A percentile compares a stretch with the other conserved stretches of the same genome.
Evolutionary conservation across 2,888 invertebrate genomes (phyloP).

Genomic region (Pteria penguin): DNA sequence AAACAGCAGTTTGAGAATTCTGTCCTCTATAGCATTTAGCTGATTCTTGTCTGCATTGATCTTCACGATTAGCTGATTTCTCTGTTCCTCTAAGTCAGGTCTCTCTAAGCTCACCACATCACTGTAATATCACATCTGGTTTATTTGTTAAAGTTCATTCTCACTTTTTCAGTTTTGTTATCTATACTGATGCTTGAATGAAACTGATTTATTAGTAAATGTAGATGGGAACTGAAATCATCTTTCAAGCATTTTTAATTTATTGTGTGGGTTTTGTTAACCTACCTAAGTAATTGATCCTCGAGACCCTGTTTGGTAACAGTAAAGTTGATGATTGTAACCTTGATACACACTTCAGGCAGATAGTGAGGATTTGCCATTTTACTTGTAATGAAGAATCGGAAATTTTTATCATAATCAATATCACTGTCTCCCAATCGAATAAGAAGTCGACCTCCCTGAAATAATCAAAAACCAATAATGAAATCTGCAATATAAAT

Average conservation of each 20-base stretch:
- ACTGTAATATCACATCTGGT: no score
- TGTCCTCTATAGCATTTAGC: conserved; percentile 80
- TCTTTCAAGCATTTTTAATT: no score
- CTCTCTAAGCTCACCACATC: conserved; percentile 80
- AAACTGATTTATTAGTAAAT: neutral
- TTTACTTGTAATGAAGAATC: conserved; percentile 81
- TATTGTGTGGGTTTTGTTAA: no score
- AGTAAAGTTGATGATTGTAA: conserved; percentile 81
- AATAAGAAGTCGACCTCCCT: conserved; percentile 80
- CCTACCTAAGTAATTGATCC: conserved; percentile 79
- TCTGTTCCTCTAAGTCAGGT: conserved; percentile 80
- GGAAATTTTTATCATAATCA: conserved; percentile 80
- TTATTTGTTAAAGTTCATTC: no score
- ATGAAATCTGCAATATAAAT: no score
- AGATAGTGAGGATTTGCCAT: conserved; percentile 80
- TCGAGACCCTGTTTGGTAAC: conserved; percentile 80
- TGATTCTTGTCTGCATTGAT: conserved; percentile 81
- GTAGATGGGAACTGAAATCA: no score
- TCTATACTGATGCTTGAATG: neutral
- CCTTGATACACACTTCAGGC: conserved; percentile 80
- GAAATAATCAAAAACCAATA: no score
- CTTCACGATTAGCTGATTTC: conserved; percentile 79
- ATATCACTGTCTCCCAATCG: conserved; percentile 80
- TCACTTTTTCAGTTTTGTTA: no score
- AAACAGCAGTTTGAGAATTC: conserved; percentile 80